A percentile compares a stretch with the other conserved stretches of the same genome.
These are phyloP conservation scores for Semotilus atromaculatus DNA, from an alignment of 2,797 vertebrate species.

Conservation along the genomic window DNA sequence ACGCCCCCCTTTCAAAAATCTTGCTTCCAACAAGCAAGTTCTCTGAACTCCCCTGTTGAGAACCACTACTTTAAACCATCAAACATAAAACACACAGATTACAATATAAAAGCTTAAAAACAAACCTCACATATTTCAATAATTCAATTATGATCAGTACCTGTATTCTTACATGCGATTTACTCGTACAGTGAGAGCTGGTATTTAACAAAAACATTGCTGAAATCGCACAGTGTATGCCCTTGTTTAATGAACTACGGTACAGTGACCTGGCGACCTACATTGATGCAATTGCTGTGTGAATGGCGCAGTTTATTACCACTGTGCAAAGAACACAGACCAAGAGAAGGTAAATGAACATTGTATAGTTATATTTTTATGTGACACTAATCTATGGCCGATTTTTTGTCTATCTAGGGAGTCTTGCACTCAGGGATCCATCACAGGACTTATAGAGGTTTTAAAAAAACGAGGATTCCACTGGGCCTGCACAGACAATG, in stretches of 20 bases:
- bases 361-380: background rate
- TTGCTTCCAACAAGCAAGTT: too few relatives aligned
- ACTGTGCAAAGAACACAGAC: background rate
- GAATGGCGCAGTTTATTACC: background rate
- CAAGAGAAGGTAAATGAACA: background rate
- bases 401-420: constrained; percentile 67
- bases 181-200: background rate
- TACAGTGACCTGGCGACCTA: background rate
- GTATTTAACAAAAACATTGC: background rate
- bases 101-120: too few relatives aligned
- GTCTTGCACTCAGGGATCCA: constrained; percentile 75
- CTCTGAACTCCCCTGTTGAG: too few relatives aligned
- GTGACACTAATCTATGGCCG: background rate
- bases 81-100: too few relatives aligned
- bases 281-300: background rate
- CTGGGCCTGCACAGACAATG: constrained; percentile 80
- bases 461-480: constrained; percentile 75
- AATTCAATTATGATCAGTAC: too few relatives aligned
- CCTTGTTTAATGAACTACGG: background rate
- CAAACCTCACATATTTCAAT: too few relatives aligned
- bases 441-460: constrained; percentile 71
- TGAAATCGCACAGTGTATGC: background rate
- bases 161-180: too few relatives aligned
- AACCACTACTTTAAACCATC: too few relatives aligned
- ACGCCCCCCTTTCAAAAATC: too few relatives aligned